Evolutionary conservation across 2,113 vertebrate genomes (phyloP).

Genomic region (Ceyx cyanopectus): DNA sequence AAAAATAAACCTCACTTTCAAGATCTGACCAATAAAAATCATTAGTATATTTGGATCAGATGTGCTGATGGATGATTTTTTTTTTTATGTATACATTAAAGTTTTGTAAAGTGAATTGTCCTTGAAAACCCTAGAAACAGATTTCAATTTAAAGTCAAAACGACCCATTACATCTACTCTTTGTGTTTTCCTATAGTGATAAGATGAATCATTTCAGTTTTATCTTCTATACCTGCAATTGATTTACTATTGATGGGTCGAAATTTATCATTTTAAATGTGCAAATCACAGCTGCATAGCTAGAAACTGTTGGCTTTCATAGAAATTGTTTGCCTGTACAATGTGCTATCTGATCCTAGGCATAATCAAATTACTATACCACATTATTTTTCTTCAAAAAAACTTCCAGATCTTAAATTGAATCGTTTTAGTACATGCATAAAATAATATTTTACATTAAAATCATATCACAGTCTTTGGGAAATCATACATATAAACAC

Average conservation of each 20-base stretch:
- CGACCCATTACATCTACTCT: slow-evolving; percentile 24
- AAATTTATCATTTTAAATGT: slow-evolving; percentile 76
- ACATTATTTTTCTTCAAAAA: slow-evolving; percentile 69
- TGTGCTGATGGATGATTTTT: slow-evolving; percentile 83
- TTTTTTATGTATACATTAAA: slow-evolving; percentile 77
- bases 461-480: background rate
- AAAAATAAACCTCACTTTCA: slow-evolving; percentile 97
- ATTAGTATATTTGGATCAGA: slow-evolving; percentile 91
- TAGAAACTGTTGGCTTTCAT: slow-evolving; percentile 56
- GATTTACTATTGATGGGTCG: slow-evolving; percentile 75
- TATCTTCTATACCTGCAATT: slow-evolving; percentile 77
- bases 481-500: slow-evolving; percentile 21
- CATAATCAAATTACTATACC: slow-evolving; percentile 62
- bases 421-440: slow-evolving; percentile 53
- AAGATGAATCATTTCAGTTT: slow-evolving; percentile 77
- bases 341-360: slow-evolving; percentile 53
- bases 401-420: slow-evolving; percentile 58
- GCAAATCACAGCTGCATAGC: slow-evolving; percentile 55
- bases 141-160: slow-evolving; percentile 65
- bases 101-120: slow-evolving; percentile 62
- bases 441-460: slow-evolving; percentile 47
- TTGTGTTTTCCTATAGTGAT: slow-evolving; percentile 53
- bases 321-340: slow-evolving; percentile 67
- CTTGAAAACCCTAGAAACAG: slow-evolving; percentile 71
- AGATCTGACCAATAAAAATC: slow-evolving; percentile 94